Evolutionary conservation across 30 jellyfish, hydroid and myxozoan species (phyloP).

Genomic region (Hydractinia echinata): DNA sequence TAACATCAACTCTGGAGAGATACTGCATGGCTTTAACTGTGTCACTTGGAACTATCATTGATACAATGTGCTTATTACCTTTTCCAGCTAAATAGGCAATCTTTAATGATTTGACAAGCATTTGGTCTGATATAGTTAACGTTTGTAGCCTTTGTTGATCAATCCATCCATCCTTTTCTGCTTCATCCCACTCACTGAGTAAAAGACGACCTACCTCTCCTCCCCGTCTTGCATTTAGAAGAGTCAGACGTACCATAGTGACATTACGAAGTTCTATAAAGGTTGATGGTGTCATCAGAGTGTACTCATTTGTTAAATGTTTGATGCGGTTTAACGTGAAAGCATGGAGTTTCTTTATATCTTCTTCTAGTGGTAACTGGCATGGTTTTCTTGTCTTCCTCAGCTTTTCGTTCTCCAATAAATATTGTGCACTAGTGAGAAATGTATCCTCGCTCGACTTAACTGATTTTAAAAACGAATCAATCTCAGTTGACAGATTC

Average conservation of each 20-base stretch:
- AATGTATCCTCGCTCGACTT: slow-evolving; percentile 5
- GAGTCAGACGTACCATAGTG: slow-evolving; percentile 1
- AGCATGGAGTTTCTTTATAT: slow-evolving; percentile 10
- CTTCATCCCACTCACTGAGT: slow-evolving; percentile 1
- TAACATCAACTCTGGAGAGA: neutral
- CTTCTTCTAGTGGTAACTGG: slow-evolving; percentile 20
- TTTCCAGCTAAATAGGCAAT: slow-evolving; percentile 13
- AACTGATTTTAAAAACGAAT: neutral
- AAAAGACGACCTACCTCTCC: slow-evolving; percentile 13
- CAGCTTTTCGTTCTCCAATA: neutral
- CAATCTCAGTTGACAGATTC: neutral
- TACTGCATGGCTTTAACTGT: slow-evolving; percentile 5
- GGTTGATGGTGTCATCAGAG: neutral
- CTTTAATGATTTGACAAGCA: slow-evolving; percentile 6
- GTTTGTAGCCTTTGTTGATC: slow-evolving; percentile 12
- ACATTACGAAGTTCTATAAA: slow-evolving; percentile 9
- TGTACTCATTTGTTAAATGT: neutral
- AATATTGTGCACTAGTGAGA: neutral
- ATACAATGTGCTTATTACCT: neutral
- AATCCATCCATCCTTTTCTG: slow-evolving; percentile 17
- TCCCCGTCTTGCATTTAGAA: slow-evolving; percentile 15
- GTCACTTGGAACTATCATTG: slow-evolving; percentile 10
- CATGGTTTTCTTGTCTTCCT: slow-evolving; percentile 15
- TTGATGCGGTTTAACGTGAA: neutral
- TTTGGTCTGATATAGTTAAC: neutral